Conservation (phyloP, 2,113 vertebrate genomes). For the Tichodroma muraria region DNA sequence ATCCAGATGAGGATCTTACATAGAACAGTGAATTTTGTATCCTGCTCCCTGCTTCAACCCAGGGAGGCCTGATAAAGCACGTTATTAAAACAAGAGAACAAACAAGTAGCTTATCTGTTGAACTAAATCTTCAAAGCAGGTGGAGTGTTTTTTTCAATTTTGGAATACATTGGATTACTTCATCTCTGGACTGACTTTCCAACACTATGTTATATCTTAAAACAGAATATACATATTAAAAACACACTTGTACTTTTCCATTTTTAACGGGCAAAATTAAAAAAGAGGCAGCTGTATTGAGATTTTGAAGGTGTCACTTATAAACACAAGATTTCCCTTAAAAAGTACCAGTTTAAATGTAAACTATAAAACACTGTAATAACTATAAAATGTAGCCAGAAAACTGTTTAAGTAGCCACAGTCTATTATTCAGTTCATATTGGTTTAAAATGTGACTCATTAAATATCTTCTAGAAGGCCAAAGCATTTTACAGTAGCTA, state of each 20-base stretch:
- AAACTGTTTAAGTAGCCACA: conserved; percentile 65
- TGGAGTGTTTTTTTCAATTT: conserved; percentile 56
- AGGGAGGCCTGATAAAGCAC: not conserved
- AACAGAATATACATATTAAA: conserved; percentile 62
- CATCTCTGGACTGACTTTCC: conserved; percentile 48
- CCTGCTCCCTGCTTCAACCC: conserved; percentile 1
- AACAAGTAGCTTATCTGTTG: conserved; percentile 19
- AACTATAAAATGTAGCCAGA: conserved; percentile 76
- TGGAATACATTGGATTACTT: conserved; percentile 34
- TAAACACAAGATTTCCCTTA: conserved; percentile 69
- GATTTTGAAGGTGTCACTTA: conserved; percentile 64
- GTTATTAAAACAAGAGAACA: not conserved
- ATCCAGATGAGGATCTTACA: not conserved
- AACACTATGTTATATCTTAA: conserved; percentile 55
- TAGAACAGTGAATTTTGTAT: not conserved
- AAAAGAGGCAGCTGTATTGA: conserved; percentile 44
- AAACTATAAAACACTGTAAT: conserved; percentile 73
- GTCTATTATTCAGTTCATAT: conserved; percentile 60
- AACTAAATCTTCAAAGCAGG: conserved; percentile 13
- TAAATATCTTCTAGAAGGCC: conserved; percentile 57
- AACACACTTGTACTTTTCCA: conserved; percentile 31
- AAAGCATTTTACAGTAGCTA: conserved; percentile 72
- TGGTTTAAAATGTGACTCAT: conserved; percentile 68
- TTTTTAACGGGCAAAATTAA: conserved; percentile 50
- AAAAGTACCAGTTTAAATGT: conserved; percentile 79